phyloP scores from a whole-genome alignment of 2,888 invertebrate species.

The Polymixis flavicincta region DNA sequence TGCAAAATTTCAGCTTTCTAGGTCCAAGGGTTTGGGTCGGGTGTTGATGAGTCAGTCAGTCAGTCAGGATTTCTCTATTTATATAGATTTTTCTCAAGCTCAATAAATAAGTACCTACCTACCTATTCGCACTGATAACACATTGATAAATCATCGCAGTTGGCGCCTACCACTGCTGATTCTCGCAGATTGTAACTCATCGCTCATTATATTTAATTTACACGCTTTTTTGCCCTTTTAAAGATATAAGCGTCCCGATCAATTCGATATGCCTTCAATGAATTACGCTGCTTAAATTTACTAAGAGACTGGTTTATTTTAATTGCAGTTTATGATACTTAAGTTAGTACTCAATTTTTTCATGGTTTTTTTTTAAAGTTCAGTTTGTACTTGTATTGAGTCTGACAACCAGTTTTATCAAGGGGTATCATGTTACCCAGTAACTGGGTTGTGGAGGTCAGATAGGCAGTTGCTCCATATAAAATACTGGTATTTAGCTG shows the following conservation, averaged over 20 bases:
- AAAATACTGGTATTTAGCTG: no score
- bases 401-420: no score
- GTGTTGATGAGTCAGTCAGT: no score
- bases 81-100: background rate
- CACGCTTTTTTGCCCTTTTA: slow-evolving; percentile 24
- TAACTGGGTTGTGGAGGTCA: no score
- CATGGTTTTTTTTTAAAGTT: background rate
- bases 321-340: slow-evolving; percentile 10
- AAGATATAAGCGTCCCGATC: slow-evolving; percentile 19
- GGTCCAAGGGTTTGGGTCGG: no score
- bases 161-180: slow-evolving; percentile 22
- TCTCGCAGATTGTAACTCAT: slow-evolving; percentile 46
- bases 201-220: slow-evolving; percentile 52
- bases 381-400: no score
- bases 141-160: slow-evolving; percentile 13
- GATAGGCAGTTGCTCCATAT: no score
- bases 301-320: slow-evolving; percentile 18
- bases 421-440: no score
- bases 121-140: background rate
- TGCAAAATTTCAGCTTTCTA: no score
- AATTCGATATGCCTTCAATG: slow-evolving; percentile 24
- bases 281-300: slow-evolving; percentile 9
- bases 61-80: no score
- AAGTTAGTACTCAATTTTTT: background rate
- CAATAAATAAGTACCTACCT: background rate